Evolutionary conservation across 1,140 invertebrate species (phyloP).

Genomic region (Marisa cornuarietis): DNA sequence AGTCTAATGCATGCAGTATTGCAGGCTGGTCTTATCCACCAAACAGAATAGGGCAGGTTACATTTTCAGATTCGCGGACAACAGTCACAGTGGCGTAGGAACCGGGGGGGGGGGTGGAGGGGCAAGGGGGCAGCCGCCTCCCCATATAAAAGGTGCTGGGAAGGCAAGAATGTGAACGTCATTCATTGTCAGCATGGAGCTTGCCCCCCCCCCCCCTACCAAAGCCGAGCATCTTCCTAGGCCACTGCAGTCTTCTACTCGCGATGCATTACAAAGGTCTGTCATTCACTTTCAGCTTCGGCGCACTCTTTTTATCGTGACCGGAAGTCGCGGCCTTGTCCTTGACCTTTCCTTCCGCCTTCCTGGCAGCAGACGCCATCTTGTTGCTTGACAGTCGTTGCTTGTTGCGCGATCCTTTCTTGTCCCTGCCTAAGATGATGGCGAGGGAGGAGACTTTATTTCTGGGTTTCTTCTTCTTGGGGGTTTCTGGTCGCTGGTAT

Average conservation of each 20-base stretch:
- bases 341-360: slow-evolving; percentile 3
- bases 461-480: slow-evolving; percentile 24
- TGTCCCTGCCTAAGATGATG: slow-evolving; percentile 46
- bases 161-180: too few relatives aligned
- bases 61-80: neutral
- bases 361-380: neutral
- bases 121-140: too few relatives aligned
- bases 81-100: too few relatives aligned
- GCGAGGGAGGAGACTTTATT: slow-evolving; percentile 47
- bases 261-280: neutral
- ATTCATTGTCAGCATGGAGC: too few relatives aligned
- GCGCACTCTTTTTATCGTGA: neutral
- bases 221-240: too few relatives aligned
- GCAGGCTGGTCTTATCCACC: too few relatives aligned
- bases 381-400: neutral
- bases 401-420: neutral
- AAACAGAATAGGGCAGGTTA: neutral
- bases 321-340: neutral
- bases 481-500: slow-evolving; percentile 28
- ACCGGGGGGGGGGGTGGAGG: too few relatives aligned
- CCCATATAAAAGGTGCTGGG: too few relatives aligned
- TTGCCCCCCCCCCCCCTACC: too few relatives aligned
- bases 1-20: too few relatives aligned
- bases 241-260: neutral
- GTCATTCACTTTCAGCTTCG: slow-evolving; percentile 19